phyloP scores from a whole-genome alignment of 2,888 invertebrate species.

The Eupithecia dodoneata region DNA sequence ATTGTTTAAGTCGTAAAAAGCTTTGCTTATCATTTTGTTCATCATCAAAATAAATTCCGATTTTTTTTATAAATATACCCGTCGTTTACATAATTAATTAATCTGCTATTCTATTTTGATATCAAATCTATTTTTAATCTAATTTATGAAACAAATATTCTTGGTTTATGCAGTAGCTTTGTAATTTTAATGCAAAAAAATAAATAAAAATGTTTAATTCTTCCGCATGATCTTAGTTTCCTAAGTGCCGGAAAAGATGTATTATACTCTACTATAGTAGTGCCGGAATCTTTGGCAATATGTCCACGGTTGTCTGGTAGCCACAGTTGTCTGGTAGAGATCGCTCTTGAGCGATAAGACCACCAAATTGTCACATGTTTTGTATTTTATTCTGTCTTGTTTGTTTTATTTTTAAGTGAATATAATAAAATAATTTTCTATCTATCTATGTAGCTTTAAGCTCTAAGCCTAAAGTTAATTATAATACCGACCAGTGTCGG shows the following conservation, averaged over 20 bases:
- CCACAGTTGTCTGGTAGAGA: no score
- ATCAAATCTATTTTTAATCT: background rate
- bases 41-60: background rate
- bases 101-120: background rate
- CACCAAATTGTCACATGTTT: no score
- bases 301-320: no score
- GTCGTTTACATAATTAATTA: background rate
- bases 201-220: background rate
- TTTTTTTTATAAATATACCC: background rate
- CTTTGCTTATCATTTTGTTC: background rate
- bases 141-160: background rate
- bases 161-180: background rate
- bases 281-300: background rate
- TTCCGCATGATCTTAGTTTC: background rate
- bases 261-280: no score
- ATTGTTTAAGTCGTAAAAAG: no score
- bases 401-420: no score
- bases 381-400: no score
- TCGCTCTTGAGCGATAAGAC: no score
- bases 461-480: background rate
- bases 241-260: background rate
- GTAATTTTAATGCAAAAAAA: background rate
- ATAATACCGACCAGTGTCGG: background rate
- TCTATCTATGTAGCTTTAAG: no score
- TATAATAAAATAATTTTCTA: no score